Conservation (phyloP, 2,113 vertebrate genomes). For the Riparia riparia region DNA sequence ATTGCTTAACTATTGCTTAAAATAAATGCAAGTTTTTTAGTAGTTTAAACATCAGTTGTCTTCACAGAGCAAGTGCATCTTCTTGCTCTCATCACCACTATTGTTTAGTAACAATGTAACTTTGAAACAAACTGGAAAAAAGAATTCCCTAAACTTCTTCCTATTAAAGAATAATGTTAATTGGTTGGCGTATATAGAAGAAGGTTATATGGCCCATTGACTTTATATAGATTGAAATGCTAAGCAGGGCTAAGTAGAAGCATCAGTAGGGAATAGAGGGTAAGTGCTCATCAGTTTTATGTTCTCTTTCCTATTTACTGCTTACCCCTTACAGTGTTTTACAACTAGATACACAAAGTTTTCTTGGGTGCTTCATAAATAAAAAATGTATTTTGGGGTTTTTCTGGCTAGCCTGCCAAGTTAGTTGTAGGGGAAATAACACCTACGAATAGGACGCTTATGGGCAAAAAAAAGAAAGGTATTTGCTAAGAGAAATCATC, state of each 20-base stretch:
- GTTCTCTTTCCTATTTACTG: conserved; percentile 73
- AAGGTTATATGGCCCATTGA: conserved; percentile 75
- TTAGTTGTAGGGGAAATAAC: not conserved
- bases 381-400: conserved; percentile 27
- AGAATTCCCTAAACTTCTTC: conserved; percentile 64
- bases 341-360: conserved; percentile 40
- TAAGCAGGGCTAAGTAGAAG: conserved; percentile 73
- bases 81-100: not conserved
- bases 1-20: not conserved
- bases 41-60: not conserved
- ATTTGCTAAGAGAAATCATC: not conserved
- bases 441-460: not conserved
- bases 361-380: conserved; percentile 38
- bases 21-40: not conserved
- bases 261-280: conserved; percentile 71
- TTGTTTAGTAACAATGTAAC: conserved; percentile 36
- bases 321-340: conserved; percentile 73
- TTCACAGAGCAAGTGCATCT: not conserved
- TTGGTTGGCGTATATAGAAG: conserved; percentile 68
- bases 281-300: conserved; percentile 71
- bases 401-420: not conserved
- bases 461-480: not conserved
- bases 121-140: conserved; percentile 52
- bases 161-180: conserved; percentile 76
- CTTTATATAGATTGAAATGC: conserved; percentile 79